A percentile compares a stretch with the other conserved stretches of the same genome.
These are phyloP conservation scores for Zosterops pallidus DNA, from an alignment of 2,113 vertebrate species.

Conservation along the genomic window DNA sequence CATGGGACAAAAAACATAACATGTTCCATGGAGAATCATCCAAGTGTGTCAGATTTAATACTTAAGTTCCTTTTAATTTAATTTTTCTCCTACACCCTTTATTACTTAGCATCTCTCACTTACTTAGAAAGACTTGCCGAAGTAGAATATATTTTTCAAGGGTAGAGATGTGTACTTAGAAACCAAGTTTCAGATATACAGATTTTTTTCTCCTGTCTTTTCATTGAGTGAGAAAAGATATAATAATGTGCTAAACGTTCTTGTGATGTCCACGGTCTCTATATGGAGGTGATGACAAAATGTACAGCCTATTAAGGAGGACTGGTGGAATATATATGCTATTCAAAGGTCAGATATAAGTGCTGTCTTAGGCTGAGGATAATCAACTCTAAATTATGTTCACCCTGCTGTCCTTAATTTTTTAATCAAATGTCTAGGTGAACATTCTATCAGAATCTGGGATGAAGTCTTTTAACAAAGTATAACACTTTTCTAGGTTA, in stretches of 20 bases:
- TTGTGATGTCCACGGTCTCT: not conserved
- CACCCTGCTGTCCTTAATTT: not conserved
- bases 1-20: not conserved
- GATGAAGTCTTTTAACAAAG: not conserved
- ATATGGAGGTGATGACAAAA: not conserved
- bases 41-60: not conserved
- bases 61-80: constrained; percentile 36
- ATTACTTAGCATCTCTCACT: not conserved
- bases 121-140: constrained; percentile 26
- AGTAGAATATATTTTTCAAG: constrained; percentile 9
- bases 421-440: not conserved
- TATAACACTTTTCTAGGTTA: not conserved
- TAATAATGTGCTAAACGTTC: constrained; percentile 8
- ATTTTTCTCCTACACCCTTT: not conserved
- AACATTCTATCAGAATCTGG: not conserved
- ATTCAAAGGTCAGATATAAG: not conserved
- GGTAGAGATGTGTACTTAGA: not conserved
- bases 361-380: not conserved
- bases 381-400: not conserved
- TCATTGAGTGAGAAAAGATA: constrained; percentile 8
- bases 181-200: constrained; percentile 14
- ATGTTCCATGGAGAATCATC: constrained; percentile 1
- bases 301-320: not conserved
- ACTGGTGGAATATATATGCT: not conserved
- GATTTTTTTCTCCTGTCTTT: not conserved